Conservation (phyloP, 2,797 vertebrate genomes). For the Alcedo atthis region DNA sequence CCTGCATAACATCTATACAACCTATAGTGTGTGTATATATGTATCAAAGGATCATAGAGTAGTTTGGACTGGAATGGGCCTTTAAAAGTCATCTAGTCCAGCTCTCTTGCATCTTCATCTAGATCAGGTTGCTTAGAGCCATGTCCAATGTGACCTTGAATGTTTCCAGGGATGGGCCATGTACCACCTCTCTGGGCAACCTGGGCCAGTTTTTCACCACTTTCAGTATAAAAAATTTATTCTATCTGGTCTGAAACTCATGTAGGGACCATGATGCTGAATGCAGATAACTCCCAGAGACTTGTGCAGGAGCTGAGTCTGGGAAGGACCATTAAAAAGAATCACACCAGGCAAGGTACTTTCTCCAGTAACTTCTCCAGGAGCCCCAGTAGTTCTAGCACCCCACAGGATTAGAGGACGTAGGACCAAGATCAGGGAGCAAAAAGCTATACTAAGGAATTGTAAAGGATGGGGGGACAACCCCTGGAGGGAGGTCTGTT, state of each 20-base stretch:
- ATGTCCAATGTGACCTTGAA: fast-evolving
- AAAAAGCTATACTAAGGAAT: neutral
- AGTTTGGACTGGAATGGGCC: neutral
- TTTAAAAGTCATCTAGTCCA: neutral
- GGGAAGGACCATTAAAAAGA: neutral
- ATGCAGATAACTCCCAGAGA: neutral
- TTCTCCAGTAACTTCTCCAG: neutral
- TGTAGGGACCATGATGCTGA: neutral
- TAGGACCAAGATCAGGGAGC: neutral
- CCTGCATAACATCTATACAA: too few species aligned
- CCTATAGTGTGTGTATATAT: neutral
- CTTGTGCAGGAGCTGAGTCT: neutral
- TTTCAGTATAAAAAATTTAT: fast-evolving
- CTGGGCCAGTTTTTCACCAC: neutral
- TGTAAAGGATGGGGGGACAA: too few species aligned
- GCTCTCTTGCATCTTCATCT: neutral
- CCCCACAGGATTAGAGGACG: neutral
- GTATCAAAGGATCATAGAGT: neutral
- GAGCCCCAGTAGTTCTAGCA: neutral
- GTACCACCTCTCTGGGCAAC: neutral
- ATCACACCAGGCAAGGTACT: neutral
- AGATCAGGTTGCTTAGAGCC: neutral
- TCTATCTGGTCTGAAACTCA: neutral
- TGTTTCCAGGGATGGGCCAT: neutral
- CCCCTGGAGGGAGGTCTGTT: neutral